These are phyloP conservation scores for Megalops cyprinoides DNA, from an alignment of 2,797 vertebrate species.

Conservation along the genomic window DNA sequence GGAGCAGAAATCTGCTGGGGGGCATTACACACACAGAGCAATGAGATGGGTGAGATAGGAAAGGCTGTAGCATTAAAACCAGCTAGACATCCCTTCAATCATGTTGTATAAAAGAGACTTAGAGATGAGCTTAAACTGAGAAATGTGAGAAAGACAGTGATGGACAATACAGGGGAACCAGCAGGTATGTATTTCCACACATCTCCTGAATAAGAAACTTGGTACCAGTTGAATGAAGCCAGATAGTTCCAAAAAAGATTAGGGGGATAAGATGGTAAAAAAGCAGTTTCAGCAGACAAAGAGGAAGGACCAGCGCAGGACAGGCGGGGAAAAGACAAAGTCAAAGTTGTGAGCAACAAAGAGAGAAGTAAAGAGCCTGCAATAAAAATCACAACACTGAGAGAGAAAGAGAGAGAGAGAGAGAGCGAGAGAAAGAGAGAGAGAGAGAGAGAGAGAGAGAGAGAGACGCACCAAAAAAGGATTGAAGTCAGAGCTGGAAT, in stretches of 20 bases:
- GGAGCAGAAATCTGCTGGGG: neutral
- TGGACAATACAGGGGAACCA: neutral
- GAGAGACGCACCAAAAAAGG: conserved; percentile 69
- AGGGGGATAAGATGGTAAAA: neutral
- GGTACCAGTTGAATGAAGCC: neutral
- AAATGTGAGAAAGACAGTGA: neutral
- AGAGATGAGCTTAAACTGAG: neutral
- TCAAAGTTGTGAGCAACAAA: conserved; percentile 14
- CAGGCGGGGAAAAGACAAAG: neutral
- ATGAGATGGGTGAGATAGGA: neutral
- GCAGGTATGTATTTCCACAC: neutral
- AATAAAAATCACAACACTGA: conserved; percentile 14
- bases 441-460: conserved; percentile 31
- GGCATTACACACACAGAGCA: neutral
- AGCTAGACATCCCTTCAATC: neutral
- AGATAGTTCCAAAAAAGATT: neutral
- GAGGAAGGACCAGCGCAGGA: conserved; percentile 10
- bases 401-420: conserved; percentile 17
- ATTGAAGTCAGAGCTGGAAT: conserved; percentile 58
- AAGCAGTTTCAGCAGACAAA: neutral
- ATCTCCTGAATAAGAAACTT: neutral
- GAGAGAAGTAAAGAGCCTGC: conserved; percentile 17
- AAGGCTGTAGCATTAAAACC: neutral
- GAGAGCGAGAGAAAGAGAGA: conserved; percentile 32
- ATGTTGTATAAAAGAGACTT: neutral